A percentile compares a stretch with the other conserved stretches of the same genome.
Evolutionary conservation across 2,797 vertebrate genomes (phyloP).

Genomic region (Siniperca obscura): DNA sequence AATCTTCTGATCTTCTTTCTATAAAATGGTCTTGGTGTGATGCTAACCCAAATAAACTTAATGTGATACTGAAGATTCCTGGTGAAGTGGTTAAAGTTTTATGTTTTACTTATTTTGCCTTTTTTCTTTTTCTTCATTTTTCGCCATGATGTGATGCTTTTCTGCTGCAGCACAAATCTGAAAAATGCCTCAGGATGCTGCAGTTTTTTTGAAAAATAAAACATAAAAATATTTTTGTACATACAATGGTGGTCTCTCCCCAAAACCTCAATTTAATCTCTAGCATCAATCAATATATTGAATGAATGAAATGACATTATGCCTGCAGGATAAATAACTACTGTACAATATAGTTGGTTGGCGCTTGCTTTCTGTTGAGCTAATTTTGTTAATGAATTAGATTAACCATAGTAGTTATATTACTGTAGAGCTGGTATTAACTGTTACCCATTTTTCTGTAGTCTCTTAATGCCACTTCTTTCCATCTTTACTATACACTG

Average conservation of each 20-base stretch:
- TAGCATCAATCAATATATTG: neutral
- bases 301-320: conserved; percentile 1
- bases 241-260: neutral
- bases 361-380: neutral
- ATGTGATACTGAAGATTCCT: conserved; percentile 12
- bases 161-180: neutral
- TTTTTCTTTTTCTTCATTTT: neutral
- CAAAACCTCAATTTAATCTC: neutral
- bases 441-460: conserved; percentile 1
- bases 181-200: neutral
- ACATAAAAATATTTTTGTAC: neutral
- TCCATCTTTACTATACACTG: conserved; percentile 19
- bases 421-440: neutral
- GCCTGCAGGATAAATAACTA: neutral
- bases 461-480: conserved; percentile 25
- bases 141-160: neutral
- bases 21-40: conserved; percentile 56
- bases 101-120: neutral
- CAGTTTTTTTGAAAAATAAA: neutral
- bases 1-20: conserved; percentile 62
- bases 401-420: neutral
- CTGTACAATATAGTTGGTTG: neutral
- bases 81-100: neutral
- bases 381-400: conserved; percentile 12
- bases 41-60: conserved; percentile 20